These are phyloP conservation scores for Tyto alba DNA, from an alignment of 2,113 vertebrate species.

Conservation along the genomic window DNA sequence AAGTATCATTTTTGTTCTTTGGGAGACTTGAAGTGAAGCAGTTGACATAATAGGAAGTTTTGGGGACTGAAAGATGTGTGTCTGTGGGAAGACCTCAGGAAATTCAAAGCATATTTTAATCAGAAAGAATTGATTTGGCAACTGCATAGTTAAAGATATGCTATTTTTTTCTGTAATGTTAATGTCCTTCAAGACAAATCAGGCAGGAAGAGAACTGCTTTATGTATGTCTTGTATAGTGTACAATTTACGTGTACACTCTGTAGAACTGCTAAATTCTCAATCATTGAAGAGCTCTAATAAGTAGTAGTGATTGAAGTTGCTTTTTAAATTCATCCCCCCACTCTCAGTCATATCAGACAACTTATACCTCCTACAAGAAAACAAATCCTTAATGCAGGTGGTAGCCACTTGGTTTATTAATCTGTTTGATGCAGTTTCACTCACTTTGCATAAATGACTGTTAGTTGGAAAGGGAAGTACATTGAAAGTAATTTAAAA, in stretches of 20 bases:
- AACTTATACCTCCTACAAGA: not conserved
- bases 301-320: not conserved
- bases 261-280: not conserved
- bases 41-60: constrained; percentile 30
- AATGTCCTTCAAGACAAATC: not conserved
- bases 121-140: not conserved
- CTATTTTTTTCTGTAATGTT: not conserved
- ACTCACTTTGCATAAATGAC: not conserved
- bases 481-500: not conserved
- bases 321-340: not conserved
- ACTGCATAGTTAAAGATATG: not conserved
- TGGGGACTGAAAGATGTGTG: not conserved
- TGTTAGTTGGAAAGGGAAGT: not conserved
- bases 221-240: not conserved
- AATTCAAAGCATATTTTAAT: not conserved
- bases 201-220: not conserved
- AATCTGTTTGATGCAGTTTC: not conserved
- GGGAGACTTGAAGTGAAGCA: not conserved
- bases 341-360: not conserved
- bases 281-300: not conserved
- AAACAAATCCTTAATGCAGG: not conserved
- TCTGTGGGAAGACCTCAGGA: not conserved
- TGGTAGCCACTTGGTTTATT: not conserved
- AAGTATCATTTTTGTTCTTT: not conserved
- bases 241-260: not conserved